Evolutionary conservation across 2,888 invertebrate species (phyloP).

Genomic region (Ditylenchus weischeri): DNA sequence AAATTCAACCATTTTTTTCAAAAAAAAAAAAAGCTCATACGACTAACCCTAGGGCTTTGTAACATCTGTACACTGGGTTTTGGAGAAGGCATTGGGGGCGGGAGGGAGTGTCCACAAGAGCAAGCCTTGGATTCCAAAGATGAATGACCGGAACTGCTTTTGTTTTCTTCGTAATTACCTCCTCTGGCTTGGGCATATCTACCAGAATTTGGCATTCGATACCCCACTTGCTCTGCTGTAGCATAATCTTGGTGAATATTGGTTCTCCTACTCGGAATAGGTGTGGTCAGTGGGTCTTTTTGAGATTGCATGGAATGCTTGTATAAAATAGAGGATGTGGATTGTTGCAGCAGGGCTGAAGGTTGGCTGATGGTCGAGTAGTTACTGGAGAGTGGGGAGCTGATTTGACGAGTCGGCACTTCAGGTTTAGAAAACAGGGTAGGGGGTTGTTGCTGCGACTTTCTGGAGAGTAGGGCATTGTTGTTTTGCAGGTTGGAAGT

Average conservation of each 20-base stretch:
- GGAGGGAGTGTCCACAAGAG: conserved; percentile 21
- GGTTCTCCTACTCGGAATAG: no score
- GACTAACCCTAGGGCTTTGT: no score
- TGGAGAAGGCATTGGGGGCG: conserved; percentile 36
- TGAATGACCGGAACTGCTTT: conserved; percentile 3
- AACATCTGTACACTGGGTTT: conserved; percentile 4
- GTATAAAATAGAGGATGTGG: conserved; percentile 3
- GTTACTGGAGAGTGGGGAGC: not conserved
- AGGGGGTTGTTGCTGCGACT: conserved; percentile 9
- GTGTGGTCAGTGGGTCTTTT: no score
- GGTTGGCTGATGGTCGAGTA: not conserved
- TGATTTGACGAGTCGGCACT: not conserved
- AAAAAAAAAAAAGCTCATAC: no score
- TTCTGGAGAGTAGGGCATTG: conserved; percentile 9
- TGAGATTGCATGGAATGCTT: not conserved
- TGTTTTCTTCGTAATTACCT: not conserved
- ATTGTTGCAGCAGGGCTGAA: not conserved
- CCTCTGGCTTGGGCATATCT: no score
- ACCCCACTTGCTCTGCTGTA: no score
- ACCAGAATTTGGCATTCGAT: no score
- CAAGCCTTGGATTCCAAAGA: conserved; percentile 34
- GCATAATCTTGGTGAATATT: no score
- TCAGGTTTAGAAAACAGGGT: conserved; percentile 3
- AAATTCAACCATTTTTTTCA: no score
- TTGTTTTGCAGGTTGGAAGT: conserved; percentile 3